These are phyloP conservation scores for Equus quagga DNA, from an alignment of 2,113 vertebrate species.

Conservation along the genomic window DNA sequence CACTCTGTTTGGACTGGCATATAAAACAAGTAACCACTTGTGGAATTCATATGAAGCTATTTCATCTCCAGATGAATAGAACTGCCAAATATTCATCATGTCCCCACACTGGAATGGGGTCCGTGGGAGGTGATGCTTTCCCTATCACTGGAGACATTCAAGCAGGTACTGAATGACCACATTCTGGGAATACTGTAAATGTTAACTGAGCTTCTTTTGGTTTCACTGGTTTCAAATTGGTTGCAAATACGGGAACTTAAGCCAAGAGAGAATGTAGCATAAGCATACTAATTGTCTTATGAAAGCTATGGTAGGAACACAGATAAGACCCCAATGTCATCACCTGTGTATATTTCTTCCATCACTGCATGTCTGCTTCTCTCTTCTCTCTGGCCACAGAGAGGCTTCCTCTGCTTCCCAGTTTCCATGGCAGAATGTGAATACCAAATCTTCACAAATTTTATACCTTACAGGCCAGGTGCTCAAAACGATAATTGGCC, in stretches of 20 bases:
- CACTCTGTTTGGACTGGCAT: background rate
- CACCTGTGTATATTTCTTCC: background rate
- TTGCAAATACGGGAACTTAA: background rate
- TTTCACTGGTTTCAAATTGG: background rate
- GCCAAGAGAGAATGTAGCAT: background rate
- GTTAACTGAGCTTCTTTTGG: background rate
- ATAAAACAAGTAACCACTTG: background rate
- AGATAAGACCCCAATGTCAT: background rate
- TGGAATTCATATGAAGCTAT: background rate
- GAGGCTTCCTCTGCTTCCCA: background rate
- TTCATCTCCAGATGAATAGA: conserved; percentile 17
- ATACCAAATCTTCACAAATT: background rate
- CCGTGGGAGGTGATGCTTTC: background rate
- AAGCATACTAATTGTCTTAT: background rate
- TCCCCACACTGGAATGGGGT: background rate
- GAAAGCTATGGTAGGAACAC: background rate
- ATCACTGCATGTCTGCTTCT: background rate
- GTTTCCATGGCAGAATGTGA: background rate
- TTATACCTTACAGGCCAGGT: background rate
- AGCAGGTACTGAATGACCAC: background rate
- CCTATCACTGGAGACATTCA: background rate
- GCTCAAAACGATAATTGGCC: background rate
- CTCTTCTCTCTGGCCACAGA: background rate
- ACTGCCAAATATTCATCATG: background rate
- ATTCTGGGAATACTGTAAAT: background rate